phyloP scores from a whole-genome alignment of 1,140 invertebrate genomes.

The Helicoverpa zea region DNA sequence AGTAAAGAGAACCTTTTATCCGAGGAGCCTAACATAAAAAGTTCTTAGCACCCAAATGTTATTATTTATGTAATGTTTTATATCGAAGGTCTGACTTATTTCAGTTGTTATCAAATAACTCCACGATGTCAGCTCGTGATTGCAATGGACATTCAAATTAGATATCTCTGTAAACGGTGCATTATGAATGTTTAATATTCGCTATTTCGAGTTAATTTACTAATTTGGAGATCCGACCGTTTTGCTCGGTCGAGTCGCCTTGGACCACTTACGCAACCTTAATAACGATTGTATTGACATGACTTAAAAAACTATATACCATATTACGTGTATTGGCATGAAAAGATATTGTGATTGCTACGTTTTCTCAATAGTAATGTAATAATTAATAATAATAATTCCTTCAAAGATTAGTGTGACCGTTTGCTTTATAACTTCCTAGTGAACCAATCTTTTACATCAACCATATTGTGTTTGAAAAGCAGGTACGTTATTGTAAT shows the following conservation, averaged over 20 bases:
- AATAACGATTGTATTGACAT: constrained; percentile 29
- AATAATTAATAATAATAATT: constrained; percentile 2
- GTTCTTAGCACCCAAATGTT: too few species aligned
- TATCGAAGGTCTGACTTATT: too few species aligned
- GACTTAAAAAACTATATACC: constrained; percentile 20
- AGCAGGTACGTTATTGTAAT: constrained; percentile 36
- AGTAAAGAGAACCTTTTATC: too few species aligned
- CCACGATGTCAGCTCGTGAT: background rate
- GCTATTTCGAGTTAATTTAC: constrained; percentile 48
- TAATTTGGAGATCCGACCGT: constrained; percentile 53
- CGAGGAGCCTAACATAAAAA: too few species aligned
- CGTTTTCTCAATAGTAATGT: background rate
- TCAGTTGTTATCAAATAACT: background rate
- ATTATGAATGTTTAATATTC: constrained; percentile 37
- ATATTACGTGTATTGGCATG: background rate
- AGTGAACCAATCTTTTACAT: constrained; percentile 6
- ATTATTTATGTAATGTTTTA: background rate
- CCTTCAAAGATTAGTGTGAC: constrained; percentile 16
- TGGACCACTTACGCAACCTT: constrained; percentile 59
- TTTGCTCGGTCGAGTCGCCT: constrained; percentile 58
- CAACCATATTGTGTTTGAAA: constrained; percentile 42
- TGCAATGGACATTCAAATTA: constrained; percentile 12
- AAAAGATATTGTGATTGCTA: background rate
- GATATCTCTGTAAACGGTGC: background rate
- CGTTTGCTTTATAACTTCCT: constrained; percentile 32